These are phyloP conservation scores for Spialia ferax DNA, from an alignment of 2,888 invertebrate species.

Conservation along the genomic window DNA sequence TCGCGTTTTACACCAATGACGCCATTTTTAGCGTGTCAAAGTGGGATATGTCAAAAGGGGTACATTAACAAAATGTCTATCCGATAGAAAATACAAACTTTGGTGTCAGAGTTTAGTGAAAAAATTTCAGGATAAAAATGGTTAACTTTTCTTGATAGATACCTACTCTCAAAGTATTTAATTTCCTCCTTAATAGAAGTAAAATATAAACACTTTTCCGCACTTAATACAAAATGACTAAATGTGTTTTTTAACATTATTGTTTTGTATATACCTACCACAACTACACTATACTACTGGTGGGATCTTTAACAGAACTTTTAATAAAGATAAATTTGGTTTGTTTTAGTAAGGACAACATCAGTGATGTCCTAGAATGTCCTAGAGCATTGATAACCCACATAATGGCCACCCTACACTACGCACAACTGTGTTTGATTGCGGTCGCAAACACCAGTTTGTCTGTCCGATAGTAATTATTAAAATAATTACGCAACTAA, in stretches of 20 bases:
- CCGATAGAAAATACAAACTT: not conserved
- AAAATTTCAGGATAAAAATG: too few relatives aligned
- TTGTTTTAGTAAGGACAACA: not conserved
- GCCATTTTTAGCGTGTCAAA: not conserved
- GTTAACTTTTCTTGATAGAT: too few relatives aligned
- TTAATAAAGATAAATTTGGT: not conserved
- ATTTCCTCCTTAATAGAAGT: too few relatives aligned
- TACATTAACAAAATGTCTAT: not conserved
- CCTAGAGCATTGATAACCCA: not conserved
- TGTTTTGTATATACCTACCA: too few relatives aligned
- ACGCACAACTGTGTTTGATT: constrained; percentile 81
- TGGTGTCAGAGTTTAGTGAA: too few relatives aligned
- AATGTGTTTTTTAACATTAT: too few relatives aligned
- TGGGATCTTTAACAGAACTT: too few relatives aligned
- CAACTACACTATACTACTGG: too few relatives aligned
- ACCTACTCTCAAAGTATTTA: too few relatives aligned
- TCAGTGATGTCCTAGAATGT: not conserved
- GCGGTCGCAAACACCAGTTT: constrained; percentile 66
- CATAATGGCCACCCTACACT: constrained; percentile 17
- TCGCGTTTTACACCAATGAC: constrained; percentile 63
- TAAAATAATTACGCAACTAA: constrained; percentile 52
- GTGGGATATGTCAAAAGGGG: not conserved
- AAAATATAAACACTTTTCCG: too few relatives aligned
- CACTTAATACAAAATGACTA: too few relatives aligned
- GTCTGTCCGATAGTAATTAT: constrained; percentile 55